Evolutionary conservation across 2,888 invertebrate species (phyloP), one percentile per base, ranked within the genome.

Genomic region (Cataglyphis albicans): DNA sequence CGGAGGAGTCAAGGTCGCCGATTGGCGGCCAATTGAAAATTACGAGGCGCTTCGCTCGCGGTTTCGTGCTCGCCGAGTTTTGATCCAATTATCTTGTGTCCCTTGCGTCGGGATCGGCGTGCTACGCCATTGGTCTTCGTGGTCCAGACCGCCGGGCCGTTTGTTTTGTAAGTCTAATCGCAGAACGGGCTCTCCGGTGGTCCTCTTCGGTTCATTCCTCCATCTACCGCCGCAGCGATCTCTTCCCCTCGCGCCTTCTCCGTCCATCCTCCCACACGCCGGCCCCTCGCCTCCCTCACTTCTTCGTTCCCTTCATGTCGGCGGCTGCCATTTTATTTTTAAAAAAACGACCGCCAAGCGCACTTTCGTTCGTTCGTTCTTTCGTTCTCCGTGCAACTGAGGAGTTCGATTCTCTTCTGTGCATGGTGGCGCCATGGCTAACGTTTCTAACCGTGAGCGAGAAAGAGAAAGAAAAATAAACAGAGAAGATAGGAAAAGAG

Each of bases 121-220:
- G 92, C 93, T 92, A 92, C 93, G 93, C 94, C 93, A 94, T 94
- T 94, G 94, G 93, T 92, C 92, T 91, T 91, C 91, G 84, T 86
- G 89, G 90, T 87, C 87, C 88, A 88, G 89, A 91, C 91, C 91
- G 92, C 91, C 93, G 92, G 93, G 93, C 94, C 94, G 94, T 94
- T 94, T 93, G 94, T 94, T 94, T 94, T 94, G 94, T 94, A 92
- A 94, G 94, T 94, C 94, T 94, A 94, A 94, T 94, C 94, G 94
- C 93, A 92, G 93, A 93, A 92, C 92, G 92, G 72, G 92, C 93
- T 93, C 94, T 92, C 92, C 93, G 94, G 94, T 94, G 94, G 94
- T 94, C 94, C 93, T 93, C 93, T 83, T 86, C 86, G 87, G 78
- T 75, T 88, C 88, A 88, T 87, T 87, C 89, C 87, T 85, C 84